Percentiles rank a stretch among this genome's conserved stretches.
Conservation (phyloP, 2,797 vertebrate species). For the Remorina albescens region DNA sequence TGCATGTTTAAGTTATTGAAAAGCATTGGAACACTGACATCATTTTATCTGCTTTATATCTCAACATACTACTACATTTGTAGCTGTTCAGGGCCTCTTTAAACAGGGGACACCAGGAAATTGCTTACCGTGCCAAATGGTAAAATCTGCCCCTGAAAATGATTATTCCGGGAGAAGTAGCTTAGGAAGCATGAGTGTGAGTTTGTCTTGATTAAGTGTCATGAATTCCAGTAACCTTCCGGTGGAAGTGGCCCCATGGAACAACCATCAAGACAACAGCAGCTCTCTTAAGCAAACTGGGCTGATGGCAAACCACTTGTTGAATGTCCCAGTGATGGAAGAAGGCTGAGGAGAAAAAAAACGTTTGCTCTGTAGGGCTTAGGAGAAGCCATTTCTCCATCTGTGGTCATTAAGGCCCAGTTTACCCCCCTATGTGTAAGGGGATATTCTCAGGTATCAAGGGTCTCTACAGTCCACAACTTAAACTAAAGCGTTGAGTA, state of each 20-base stretch:
- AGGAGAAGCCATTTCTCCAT: conserved; percentile 44
- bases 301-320: conserved; percentile 28
- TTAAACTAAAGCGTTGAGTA: background rate
- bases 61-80: background rate
- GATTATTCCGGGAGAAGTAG: conserved; percentile 13
- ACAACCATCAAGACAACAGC: conserved; percentile 15
- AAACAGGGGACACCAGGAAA: background rate
- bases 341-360: conserved; percentile 34
- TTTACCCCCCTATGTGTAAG: conserved; percentile 50
- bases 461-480: conserved; percentile 27
- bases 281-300: background rate
- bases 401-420: conserved; percentile 52
- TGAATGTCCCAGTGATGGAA: conserved; percentile 22
- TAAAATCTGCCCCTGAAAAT: background rate
- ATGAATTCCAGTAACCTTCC: conserved; percentile 8
- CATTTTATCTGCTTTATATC: background rate
- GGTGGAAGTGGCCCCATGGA: background rate
- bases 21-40: background rate
- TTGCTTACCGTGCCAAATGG: background rate
- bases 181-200: conserved; percentile 4
- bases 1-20: background rate
- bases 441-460: conserved; percentile 41
- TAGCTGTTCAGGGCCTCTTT: background rate
- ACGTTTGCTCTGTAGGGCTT: conserved; percentile 15
- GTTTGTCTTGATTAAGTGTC: conserved; percentile 2